Evolutionary conservation across 1,140 invertebrate species (phyloP), one percentile per base, ranked within the genome.

Genomic region (Drosophila trapezifrons): DNA sequence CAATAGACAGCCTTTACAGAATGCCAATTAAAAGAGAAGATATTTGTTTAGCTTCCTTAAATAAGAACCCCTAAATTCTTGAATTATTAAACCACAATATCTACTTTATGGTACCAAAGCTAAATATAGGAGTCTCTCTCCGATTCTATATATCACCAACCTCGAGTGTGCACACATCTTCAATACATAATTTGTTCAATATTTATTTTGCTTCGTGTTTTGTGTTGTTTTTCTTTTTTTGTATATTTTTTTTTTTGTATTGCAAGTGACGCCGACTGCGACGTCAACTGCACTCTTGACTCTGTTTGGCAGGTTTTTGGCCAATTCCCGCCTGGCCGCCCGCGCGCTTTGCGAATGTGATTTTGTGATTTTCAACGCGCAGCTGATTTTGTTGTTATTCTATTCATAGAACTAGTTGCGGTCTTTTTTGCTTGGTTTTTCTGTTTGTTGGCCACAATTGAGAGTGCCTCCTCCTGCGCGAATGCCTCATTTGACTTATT

Each of bases 371-470:
- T 85, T 67, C 77, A 77, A 62, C 58, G 79, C 76, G 80, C 87
- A 90, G 86, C 86, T 90, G 87, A 90, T 90, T 87, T 77, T 83
- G 83, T 86, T 86, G 79, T 87, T 77, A 62, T 77, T 76, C 75
- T 86, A 87, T 83, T 73, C 46, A 80, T 87, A 86, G 83, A 65
- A 56, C 17, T 67, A 29, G 42, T 58, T 52, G 43, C 56, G 49
- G 58, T 52, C 75, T 56, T 38, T 38, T 15, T 38, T 56, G 4
- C 25, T 20, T 13, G 10, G 8, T 32, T 42, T 15, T n/a, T 60
- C 25, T 67, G 63, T 62, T 55, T 69, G 62, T 66, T 78, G 60
- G 51, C 62, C 27, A 77, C 58, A 69, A 65, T 56, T 52, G 58
- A 74, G 49, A 66, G 72, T 55, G 59, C 18, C 59, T 32, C 8